Evolutionary conservation across 2,888 invertebrate genomes (phyloP), one percentile per base, ranked within the genome.

Genomic region (Ctenicera cuprea): DNA sequence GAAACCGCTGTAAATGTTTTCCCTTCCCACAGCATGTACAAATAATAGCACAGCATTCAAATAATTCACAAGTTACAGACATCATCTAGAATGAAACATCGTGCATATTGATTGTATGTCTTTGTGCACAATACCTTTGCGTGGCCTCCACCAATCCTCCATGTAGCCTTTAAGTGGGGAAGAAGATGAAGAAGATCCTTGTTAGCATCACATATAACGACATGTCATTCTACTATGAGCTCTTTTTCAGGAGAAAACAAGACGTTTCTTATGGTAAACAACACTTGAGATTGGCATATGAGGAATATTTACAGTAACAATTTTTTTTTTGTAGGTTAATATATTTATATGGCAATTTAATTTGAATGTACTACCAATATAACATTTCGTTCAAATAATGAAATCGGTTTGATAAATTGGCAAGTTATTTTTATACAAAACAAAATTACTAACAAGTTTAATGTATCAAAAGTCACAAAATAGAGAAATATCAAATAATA

Each of bases 71-170:
- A 67, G 38, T 66, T 61, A 52, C 64, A 64, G 38, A 67, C 67
- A 72, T 38, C 26, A 64, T 41, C 64, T 64, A 71, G 54, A 57
- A 18, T 64, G 41, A 66, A 41, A 63, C 26, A 61, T 22, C 64
- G 69, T 73, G 73, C 73, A 69, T 20, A 57, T 14, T 41, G 14
- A 43, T 30, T 65, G 37, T 11, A 48, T 45, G 22, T 16, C 30
- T 20, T 43, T 11, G 43, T 75, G 69, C 68, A 65, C 52, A 72
- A 79, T 87, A 96, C 96, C 96, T 97, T 96, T 96, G 88, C 96
- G 93, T 88, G 96, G 96, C 91, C 96, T 94, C 95, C 96, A 96
- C 96, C 96, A 96, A 92, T 96, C 96, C 94, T 97, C 96, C 94
- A 95, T 95, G 94, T 96, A 96, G 93, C 96, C 96, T 96, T 95